Conservation (phyloP, 2,888 invertebrate species). For the Eupithecia centaureata region DNA sequence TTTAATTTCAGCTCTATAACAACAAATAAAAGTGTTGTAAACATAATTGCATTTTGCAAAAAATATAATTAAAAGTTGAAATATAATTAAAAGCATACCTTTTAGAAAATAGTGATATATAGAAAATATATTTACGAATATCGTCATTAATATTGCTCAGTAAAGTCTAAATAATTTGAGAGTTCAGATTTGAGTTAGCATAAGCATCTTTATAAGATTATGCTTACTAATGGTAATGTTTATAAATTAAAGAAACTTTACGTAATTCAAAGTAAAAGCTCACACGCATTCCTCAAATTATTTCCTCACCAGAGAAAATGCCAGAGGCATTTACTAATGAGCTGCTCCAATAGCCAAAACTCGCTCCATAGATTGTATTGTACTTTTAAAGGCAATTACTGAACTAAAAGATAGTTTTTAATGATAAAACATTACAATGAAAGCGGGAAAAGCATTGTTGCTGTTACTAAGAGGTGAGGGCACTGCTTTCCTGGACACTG, state of each 20-base stretch:
- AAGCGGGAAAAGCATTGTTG: conserved; percentile 22
- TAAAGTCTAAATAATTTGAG: too few relatives aligned
- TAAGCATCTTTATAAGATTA: too few relatives aligned
- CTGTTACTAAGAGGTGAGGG: neutral
- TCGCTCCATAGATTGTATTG: conserved; percentile 16
- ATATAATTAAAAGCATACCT: too few relatives aligned
- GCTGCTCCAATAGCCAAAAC: conserved; percentile 22
- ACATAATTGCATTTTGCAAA: too few relatives aligned
- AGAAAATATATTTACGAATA: too few relatives aligned
- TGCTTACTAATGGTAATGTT: neutral
- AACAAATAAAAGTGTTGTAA: too few relatives aligned
- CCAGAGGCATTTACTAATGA: conserved; percentile 33
- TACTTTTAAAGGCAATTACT: conserved; percentile 30
- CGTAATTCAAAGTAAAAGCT: conserved; percentile 15
- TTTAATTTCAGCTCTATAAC: too few relatives aligned
- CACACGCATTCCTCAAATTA: conserved; percentile 27
- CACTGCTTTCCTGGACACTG: neutral
- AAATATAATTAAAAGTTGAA: too few relatives aligned
- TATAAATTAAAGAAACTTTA: neutral
- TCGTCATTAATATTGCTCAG: too few relatives aligned
- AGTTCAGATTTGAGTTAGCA: too few relatives aligned
- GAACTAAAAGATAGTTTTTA: conserved; percentile 23
- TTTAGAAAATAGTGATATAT: too few relatives aligned
- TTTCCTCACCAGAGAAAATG: conserved; percentile 29
- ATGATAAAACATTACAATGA: conserved; percentile 30